Base-by-base conservation (phyloP, 2,797 vertebrate species). In the Smutsia gigantea region DNA sequence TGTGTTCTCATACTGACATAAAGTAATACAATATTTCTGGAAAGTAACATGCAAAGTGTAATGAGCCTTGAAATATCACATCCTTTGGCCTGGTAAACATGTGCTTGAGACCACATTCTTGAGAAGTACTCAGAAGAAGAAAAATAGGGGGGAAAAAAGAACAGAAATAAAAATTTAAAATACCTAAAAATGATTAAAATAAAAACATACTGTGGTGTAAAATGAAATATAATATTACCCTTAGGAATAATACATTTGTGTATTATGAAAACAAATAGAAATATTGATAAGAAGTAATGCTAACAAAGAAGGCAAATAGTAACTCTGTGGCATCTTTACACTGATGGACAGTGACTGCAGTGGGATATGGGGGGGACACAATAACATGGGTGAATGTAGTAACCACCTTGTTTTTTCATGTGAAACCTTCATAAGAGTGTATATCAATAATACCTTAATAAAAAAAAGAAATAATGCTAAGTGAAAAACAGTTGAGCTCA, bases 11-110 rank as follows among this genome's bases (percentile, higher is more conserved):
- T 61, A 42, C 29, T 74, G 53, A 81, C 25, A 46, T 84, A 85
- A 94, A 86, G 82, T 74, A 84, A 18, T 21, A 37, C 39, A 69
- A 55, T 88, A 74, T 79, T 95, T 95, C 85, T 90, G 88, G 93
- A 94, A 83, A 81, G 75, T 63, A 74, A 37, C 59, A n/a, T 55
- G 46, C 6, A 31, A n/a, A 96, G 46, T 39, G 49, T 90, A 64
- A 81, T 53, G 49, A 92, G 42, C 59, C 79, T 25, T 27, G 27
- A 68, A 53, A 7, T 34, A n/a, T 18, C 87, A 81, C 31, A 64
- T 81, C 85, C 49, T 77, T 63, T 89, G 81, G 21, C 18, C 72
- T 37, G 34, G 25, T 53, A 31, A 84, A 53, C 64, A 57, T 63
- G 23, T n/a, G 29, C 46, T 51, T 63, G 69, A 87, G 71, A 77